Conservation (phyloP, 2,888 invertebrate species). For the Callinectes sapidus region DNA sequence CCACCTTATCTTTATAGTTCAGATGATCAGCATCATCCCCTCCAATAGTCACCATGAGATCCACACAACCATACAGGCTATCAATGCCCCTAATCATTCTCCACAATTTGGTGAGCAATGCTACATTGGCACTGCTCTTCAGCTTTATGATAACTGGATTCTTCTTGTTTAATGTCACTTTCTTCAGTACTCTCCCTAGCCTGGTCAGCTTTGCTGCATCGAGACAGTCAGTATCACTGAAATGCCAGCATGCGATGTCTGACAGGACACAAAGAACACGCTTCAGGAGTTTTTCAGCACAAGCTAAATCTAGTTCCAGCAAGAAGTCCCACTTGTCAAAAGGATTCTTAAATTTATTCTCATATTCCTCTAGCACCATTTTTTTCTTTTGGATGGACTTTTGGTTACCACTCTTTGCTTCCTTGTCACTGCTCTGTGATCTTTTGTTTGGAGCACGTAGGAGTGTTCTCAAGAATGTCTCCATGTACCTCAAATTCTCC, state of each 20-base stretch:
- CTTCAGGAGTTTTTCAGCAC: conserved; percentile 5
- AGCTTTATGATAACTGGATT: conserved; percentile 38
- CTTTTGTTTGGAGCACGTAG: not conserved
- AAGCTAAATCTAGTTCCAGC: conserved; percentile 25
- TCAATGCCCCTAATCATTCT: conserved; percentile 31
- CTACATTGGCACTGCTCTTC: conserved; percentile 14
- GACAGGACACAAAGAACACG: conserved; percentile 14
- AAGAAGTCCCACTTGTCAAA: not conserved
- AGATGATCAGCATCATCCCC: not conserved
- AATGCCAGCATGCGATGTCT: conserved; percentile 40
- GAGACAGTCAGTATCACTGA: not conserved
- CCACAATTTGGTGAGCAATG: conserved; percentile 34
- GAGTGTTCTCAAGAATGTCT: not conserved
- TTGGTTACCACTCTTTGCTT: not conserved
- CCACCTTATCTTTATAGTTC: not conserved
- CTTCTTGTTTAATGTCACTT: conserved; percentile 28
- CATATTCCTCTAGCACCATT: not conserved
- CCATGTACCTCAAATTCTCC: not conserved
- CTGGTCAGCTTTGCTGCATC: conserved; percentile 28
- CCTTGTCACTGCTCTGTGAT: not conserved
- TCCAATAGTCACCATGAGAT: not conserved
- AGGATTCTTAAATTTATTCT: conserved; percentile 3
- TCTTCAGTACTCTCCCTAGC: conserved; percentile 34
- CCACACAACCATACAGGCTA: not conserved
- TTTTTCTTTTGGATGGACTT: not conserved